A percentile compares a stretch with the other conserved stretches of the same genome.
Evolutionary conservation across 2,797 vertebrate genomes (phyloP).

Genomic region (Malurus splendens): DNA sequence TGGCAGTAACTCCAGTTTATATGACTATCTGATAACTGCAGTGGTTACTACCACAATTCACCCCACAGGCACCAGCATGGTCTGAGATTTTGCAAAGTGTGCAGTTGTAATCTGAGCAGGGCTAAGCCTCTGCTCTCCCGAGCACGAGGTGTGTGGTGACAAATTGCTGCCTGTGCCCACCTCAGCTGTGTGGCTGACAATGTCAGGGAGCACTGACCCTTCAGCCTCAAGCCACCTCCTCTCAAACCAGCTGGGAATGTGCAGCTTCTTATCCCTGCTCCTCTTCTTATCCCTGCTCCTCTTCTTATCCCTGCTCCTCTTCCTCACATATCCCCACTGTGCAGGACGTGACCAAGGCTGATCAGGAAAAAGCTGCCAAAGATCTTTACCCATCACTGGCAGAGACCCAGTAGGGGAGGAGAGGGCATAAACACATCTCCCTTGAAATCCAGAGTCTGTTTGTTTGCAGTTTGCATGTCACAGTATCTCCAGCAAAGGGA

Average conservation of each 20-base stretch:
- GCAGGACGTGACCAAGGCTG: background rate
- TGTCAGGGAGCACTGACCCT: background rate
- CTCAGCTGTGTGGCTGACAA: background rate
- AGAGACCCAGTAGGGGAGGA: background rate
- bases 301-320: background rate
- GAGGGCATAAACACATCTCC: background rate
- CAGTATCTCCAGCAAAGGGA: background rate
- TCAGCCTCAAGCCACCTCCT: background rate
- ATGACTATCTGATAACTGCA: background rate
- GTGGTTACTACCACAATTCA: constrained; percentile 8
- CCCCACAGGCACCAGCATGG: background rate
- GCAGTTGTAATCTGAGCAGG: background rate
- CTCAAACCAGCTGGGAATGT: background rate
- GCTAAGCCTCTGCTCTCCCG: background rate
- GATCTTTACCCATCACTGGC: background rate
- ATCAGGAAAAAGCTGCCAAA: background rate
- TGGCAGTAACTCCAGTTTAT: constrained; percentile 37
- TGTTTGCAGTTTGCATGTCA: background rate
- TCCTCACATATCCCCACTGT: rapidly evolving
- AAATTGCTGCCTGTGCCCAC: background rate
- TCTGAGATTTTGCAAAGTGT: constrained; percentile 17
- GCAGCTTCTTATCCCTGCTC: background rate
- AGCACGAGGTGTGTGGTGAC: background rate
- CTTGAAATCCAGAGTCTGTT: background rate
- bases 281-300: background rate